These are phyloP conservation scores for Leptosomus discolor DNA, from an alignment of 2,113 vertebrate genomes.

Conservation along the genomic window DNA sequence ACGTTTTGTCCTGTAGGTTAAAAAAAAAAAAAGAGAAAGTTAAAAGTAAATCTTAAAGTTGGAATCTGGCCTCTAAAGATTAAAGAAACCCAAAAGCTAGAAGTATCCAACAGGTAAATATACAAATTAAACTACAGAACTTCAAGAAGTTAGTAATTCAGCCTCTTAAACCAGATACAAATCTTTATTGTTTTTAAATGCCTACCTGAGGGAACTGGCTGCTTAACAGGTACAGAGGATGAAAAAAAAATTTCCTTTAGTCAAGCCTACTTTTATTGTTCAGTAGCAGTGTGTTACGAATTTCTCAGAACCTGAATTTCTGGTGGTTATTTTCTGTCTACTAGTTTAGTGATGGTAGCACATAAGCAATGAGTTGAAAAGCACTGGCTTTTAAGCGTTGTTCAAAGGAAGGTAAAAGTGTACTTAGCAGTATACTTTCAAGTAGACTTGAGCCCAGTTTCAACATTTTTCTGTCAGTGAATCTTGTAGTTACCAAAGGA, in stretches of 20 bases:
- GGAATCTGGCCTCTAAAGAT: background rate
- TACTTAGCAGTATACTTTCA: background rate
- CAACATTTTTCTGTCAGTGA: background rate
- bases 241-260: background rate
- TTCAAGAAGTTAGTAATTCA: background rate
- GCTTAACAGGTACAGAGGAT: background rate
- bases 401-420: background rate
- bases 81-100: accelerated
- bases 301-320: background rate
- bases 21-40: too few species aligned
- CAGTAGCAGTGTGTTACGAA: background rate
- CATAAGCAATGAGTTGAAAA: background rate
- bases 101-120: background rate
- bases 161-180: background rate
- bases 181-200: background rate
- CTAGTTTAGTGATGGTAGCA: background rate
- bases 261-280: background rate
- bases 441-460: background rate
- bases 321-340: background rate
- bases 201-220: background rate
- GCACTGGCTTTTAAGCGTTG: background rate
- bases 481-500: background rate
- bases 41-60: background rate
- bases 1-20: background rate
- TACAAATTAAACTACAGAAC: background rate